Base-by-base conservation (phyloP, 2,797 vertebrate genomes). In the Girardinus metallicus region DNA sequence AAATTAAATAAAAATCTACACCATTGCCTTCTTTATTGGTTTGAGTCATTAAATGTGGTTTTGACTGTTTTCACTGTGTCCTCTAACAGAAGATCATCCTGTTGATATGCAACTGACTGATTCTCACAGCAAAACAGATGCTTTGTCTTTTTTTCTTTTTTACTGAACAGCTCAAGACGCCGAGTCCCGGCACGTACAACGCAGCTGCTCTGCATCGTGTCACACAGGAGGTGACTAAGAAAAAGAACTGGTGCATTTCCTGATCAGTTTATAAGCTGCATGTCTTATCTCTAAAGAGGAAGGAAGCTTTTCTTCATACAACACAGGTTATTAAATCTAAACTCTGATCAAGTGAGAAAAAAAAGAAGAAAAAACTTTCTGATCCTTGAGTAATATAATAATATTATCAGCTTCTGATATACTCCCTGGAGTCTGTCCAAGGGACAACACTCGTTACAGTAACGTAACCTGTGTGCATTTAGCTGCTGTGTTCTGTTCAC, bases 191-290 rank as follows among this genome's bases (percentile, higher is more conserved):
- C 18, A 44, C 21, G 23, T 23, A 47, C 46, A 51, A 49, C 34
- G 51, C 62, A 81, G 31, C 71, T 53, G 16, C 6, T 7, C 2
- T 39, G 21, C 15, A 79, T 0, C 18, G 34, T 57, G 4, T 78
- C 1, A 26, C 26, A 60, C 53, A 75, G 60, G 34, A 72, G 13
- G 26, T 85, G 81, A 79, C 26, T 83, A 78, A 85, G 66, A 41
- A 5, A 10, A 74, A 39, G 36, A 85, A 70, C 71, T 39, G 18
- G 31, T 15, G 18, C 10, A 70, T 80, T 88, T 87, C 82, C 85
- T 79, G 81, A 10, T 75, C 49, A 34, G 66, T 60, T 44, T 57
- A 34, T n/a, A 64, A 13, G 15, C 39, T 11, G 13, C 2, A 1
- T 18, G 6, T 0, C 57, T 78, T n/a, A 68, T 78, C 57, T 78